These are phyloP conservation scores for Listronotus oregonensis DNA, from an alignment of 1,140 invertebrate genomes.

Conservation along the genomic window DNA sequence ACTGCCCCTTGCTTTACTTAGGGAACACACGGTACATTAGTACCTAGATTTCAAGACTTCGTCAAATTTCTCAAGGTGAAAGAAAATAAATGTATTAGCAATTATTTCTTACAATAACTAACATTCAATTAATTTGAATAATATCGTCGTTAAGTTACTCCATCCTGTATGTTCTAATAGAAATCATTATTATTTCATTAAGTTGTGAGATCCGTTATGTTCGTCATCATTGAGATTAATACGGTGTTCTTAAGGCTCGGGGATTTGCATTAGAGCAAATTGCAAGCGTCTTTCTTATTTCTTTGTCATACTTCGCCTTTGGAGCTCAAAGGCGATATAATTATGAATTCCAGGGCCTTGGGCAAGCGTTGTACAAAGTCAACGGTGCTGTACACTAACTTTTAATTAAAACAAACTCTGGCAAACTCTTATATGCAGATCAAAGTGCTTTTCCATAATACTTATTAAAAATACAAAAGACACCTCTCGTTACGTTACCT, in stretches of 20 bases:
- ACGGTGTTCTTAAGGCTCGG: background rate
- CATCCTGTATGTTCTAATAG: slow-evolving; percentile 1
- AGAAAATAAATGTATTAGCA: too few species aligned
- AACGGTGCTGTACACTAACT: slow-evolving; percentile 46
- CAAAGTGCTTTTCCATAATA: slow-evolving; percentile 46
- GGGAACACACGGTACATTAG: too few species aligned
- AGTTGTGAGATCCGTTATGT: slow-evolving; percentile 3
- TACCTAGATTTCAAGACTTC: too few species aligned
- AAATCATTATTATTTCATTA: slow-evolving; percentile 13
- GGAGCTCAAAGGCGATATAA: slow-evolving; percentile 48
- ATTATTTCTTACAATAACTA: too few species aligned
- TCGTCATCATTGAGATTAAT: slow-evolving; percentile 3
- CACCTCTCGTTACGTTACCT: slow-evolving; percentile 4
- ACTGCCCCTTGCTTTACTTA: too few species aligned
- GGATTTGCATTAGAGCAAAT: slow-evolving; percentile 13
- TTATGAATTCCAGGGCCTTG: slow-evolving; percentile 50
- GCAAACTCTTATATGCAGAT: slow-evolving; percentile 42
- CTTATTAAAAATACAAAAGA: slow-evolving; percentile 46
- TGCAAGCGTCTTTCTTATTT: slow-evolving; percentile 28
- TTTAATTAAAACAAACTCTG: slow-evolving; percentile 52
- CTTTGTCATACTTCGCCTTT: slow-evolving; percentile 33
- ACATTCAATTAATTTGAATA: too few species aligned
- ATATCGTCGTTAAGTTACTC: too few species aligned
- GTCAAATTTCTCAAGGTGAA: too few species aligned
- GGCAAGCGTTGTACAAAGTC: slow-evolving; percentile 46